Conservation (phyloP, 2,888 invertebrate genomes). For the Chymomyza amoena region DNA sequence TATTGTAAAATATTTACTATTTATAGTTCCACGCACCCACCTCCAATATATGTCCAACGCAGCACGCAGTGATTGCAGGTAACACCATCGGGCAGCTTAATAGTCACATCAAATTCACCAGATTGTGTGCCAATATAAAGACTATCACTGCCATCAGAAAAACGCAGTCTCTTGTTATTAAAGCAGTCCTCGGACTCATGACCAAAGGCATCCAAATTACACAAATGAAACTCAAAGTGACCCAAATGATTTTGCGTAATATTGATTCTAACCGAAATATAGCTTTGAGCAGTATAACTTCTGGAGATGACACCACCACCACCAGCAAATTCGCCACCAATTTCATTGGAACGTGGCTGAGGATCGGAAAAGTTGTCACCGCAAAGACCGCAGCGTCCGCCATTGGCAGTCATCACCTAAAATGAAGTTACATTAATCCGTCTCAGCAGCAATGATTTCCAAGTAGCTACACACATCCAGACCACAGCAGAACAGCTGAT, state of each 20-base stretch:
- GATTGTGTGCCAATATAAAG: constrained; percentile 49
- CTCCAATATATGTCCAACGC: constrained; percentile 81
- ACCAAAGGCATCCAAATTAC: constrained; percentile 78
- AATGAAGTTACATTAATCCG: neutral
- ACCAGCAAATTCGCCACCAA: constrained; percentile 80
- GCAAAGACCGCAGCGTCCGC: constrained; percentile 81
- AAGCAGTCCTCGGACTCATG: constrained; percentile 81
- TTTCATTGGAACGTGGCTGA: constrained; percentile 80
- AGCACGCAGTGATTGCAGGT: constrained; percentile 81
- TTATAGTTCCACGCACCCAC: constrained; percentile 43
- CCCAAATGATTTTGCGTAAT: constrained; percentile 80
- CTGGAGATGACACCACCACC: constrained; percentile 79
- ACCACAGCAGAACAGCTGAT: constrained; percentile 81
- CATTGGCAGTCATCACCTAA: constrained; percentile 76
- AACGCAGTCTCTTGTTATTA: constrained; percentile 74
- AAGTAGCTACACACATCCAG: constrained; percentile 58
- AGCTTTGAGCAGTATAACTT: constrained; percentile 66
- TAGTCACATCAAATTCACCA: constrained; percentile 67
- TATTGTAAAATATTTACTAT: neutral
- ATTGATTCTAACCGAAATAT: constrained; percentile 69
- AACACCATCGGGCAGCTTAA: constrained; percentile 78
- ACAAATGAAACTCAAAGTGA: constrained; percentile 80
- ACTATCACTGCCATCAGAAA: constrained; percentile 70
- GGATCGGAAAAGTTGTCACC: constrained; percentile 79
- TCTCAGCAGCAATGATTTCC: neutral